Conservation (phyloP, 1,140 invertebrate genomes). For the Sipha flava region DNA sequence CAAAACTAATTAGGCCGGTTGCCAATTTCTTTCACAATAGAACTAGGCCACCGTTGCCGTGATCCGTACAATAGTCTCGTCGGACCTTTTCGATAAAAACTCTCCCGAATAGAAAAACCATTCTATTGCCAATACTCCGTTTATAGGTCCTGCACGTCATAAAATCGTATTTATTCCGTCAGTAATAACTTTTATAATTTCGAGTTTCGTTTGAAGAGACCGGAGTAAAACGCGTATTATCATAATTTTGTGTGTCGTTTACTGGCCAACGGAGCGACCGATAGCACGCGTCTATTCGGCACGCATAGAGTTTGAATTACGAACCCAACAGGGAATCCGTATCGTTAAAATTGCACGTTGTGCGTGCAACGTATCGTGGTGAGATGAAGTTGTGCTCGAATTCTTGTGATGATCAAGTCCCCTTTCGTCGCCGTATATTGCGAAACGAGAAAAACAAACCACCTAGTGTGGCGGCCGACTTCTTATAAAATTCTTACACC, state of each 20-base stretch:
- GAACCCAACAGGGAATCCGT: not conserved
- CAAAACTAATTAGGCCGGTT: slow-evolving; percentile 21
- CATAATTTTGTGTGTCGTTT: not conserved
- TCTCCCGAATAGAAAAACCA: slow-evolving; percentile 5
- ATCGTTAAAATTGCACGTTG: not conserved
- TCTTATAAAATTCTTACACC: not conserved
- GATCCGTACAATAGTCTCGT: not conserved
- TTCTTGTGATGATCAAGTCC: too few species aligned
- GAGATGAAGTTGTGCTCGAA: too few species aligned
- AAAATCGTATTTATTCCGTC: not conserved
- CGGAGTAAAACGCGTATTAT: not conserved
- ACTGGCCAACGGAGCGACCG: too few species aligned
- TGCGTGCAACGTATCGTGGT: too few species aligned
- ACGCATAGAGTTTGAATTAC: too few species aligned
- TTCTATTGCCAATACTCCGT: not conserved
- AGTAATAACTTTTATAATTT: not conserved
- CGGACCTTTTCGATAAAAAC: slow-evolving; percentile 13
- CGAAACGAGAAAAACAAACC: too few species aligned
- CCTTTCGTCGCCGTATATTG: too few species aligned
- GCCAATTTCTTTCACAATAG: slow-evolving; percentile 21
- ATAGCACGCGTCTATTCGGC: too few species aligned
- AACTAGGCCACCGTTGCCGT: not conserved
- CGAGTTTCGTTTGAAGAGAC: not conserved
- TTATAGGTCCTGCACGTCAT: not conserved
- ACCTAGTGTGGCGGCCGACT: not conserved